phyloP scores from a whole-genome alignment of 2,113 vertebrate species.

The Patagioenas fasciata region DNA sequence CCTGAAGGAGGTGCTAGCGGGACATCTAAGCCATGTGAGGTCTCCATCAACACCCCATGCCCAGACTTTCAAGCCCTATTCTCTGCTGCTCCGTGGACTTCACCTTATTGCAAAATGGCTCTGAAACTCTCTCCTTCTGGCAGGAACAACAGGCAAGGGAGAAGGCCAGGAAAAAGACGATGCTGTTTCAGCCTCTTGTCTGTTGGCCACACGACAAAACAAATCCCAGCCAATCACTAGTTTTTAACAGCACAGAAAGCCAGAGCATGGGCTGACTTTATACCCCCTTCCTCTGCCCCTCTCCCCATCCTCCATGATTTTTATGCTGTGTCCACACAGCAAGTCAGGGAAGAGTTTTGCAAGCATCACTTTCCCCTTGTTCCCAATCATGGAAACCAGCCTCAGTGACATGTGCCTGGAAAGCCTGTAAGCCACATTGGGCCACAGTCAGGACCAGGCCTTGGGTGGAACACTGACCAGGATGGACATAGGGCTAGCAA shows the following conservation, averaged over 20 bases:
- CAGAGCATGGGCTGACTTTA: background rate
- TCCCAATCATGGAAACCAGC: accelerated
- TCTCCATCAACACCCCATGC: background rate
- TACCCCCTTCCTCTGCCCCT: background rate
- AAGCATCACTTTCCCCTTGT: background rate
- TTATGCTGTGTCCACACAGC: background rate
- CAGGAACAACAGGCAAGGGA: background rate
- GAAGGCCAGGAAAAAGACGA: background rate
- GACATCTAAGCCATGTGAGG: background rate
- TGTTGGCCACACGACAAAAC: background rate
- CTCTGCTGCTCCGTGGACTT: background rate
- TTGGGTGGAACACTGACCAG: background rate
- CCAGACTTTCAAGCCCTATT: accelerated
- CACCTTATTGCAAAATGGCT: background rate
- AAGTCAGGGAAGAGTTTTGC: background rate
- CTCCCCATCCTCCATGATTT: background rate
- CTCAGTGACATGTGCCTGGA: accelerated
- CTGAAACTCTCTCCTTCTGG: background rate
- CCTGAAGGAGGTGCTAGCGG: background rate
- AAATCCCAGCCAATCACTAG: background rate
- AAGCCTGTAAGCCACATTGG: background rate
- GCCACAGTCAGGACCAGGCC: background rate
- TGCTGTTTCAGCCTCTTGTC: background rate
- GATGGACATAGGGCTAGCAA: accelerated
- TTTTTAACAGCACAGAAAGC: background rate